These are phyloP conservation scores for Brachyhypopomus gauderio DNA, from an alignment of 2,113 vertebrate genomes.

Conservation along the genomic window DNA sequence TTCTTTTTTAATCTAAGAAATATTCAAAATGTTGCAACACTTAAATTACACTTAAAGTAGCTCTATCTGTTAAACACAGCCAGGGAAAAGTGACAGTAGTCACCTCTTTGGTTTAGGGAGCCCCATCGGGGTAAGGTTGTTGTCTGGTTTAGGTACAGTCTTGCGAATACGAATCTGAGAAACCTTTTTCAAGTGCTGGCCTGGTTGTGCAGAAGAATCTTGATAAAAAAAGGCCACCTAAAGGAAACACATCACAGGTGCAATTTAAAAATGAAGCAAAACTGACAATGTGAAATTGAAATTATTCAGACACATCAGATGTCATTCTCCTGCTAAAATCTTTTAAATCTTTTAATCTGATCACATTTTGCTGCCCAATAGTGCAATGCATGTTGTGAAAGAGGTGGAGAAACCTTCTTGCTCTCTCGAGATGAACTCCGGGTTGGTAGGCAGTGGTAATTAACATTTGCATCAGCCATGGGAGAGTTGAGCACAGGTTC, in stretches of 20 bases:
- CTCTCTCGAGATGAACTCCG: constrained; percentile 33
- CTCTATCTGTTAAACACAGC: background rate
- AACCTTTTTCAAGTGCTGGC: constrained; percentile 75
- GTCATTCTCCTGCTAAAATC: too few relatives aligned
- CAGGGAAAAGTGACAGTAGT: background rate
- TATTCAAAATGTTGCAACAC: background rate
- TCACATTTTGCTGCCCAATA: too few relatives aligned
- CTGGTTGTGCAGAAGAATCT: constrained; percentile 19
- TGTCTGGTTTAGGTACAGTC: constrained; percentile 85
- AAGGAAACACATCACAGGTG: background rate
- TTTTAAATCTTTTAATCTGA: too few relatives aligned
- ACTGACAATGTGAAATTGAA: too few relatives aligned
- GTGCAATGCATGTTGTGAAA: background rate
- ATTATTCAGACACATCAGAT: too few relatives aligned
- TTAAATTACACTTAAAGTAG: background rate
- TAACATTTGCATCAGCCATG: constrained; percentile 43
- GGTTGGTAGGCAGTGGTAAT: constrained; percentile 47
- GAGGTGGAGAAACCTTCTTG: constrained; percentile 5
- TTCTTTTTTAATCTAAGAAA: constrained; percentile 90
- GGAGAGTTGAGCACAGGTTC: constrained; percentile 45
- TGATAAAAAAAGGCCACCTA: constrained; percentile 47
- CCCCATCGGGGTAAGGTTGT: constrained; percentile 93
- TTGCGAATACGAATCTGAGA: constrained; percentile 94
- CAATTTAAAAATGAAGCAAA: too few relatives aligned
- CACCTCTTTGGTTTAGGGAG: constrained; percentile 93